Conservation (phyloP, 2,113 vertebrate genomes). For the Lasiurus borealis region DNA sequence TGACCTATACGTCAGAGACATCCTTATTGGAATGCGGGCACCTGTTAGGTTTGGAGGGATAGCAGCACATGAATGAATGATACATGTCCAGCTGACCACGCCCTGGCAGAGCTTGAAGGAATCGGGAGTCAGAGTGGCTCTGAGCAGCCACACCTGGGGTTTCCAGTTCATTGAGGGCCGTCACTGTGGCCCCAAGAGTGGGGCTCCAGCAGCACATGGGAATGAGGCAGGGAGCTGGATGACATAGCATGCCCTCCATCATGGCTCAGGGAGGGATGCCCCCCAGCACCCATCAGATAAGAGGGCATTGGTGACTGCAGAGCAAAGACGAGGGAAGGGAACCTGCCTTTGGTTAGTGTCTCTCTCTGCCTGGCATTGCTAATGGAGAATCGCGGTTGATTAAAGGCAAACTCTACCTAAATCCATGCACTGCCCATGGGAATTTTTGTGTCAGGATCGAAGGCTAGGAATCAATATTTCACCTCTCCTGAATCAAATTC, state of each 20-base stretch:
- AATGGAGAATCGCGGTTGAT: neutral
- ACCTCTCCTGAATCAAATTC: conserved; percentile 19
- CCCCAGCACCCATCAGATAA: neutral
- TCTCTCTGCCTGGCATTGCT: neutral
- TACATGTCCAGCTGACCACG: neutral
- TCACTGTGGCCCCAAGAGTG: rapidly evolving
- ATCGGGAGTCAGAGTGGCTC: neutral
- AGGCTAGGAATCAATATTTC: neutral
- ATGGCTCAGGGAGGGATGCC: neutral
- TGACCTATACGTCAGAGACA: neutral
- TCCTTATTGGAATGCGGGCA: neutral
- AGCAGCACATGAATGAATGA: neutral
- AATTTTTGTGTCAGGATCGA: neutral
- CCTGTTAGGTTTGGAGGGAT: neutral
- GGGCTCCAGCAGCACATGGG: neutral
- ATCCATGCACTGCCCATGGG: neutral
- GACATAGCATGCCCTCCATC: neutral
- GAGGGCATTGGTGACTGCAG: neutral
- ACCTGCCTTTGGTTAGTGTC: neutral
- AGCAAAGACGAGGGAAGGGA: neutral
- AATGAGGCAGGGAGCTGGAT: neutral
- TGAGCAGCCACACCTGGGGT: neutral
- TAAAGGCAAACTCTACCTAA: neutral
- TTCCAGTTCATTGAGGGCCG: neutral
- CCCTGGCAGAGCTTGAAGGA: neutral